Percentiles rank a stretch among this genome's conserved stretches.
phyloP scores from a whole-genome alignment of 2,888 invertebrate species.

The Hololepta plana region DNA sequence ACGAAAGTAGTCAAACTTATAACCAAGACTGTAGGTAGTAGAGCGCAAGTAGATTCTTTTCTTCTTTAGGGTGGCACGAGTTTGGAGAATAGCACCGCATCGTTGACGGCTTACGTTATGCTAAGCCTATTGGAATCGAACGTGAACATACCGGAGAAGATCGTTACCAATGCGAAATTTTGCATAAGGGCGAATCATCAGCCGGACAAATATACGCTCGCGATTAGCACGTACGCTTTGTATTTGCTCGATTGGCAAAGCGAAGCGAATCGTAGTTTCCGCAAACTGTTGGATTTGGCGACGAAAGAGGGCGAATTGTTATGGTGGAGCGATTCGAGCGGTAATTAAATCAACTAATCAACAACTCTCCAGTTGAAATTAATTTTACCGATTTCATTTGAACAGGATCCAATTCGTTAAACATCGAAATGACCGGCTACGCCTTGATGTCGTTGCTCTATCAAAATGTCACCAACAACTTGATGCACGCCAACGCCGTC shows the following conservation, averaged over 20 bases:
- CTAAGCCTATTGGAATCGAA: conserved; percentile 43
- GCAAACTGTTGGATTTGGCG: conserved; percentile 25
- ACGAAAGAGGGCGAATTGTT: conserved; percentile 27
- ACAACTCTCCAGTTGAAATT: not conserved
- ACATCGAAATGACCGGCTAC: conserved; percentile 52
- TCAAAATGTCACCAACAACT: conserved; percentile 30
- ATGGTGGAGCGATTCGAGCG: conserved; percentile 32
- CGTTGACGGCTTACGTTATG: conserved; percentile 50
- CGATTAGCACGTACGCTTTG: conserved; percentile 33
- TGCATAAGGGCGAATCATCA: conserved; percentile 31
- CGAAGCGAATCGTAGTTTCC: conserved; percentile 26
- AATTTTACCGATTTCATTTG: not conserved
- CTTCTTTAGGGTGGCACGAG: conserved; percentile 34
- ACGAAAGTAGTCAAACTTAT: too few species aligned
- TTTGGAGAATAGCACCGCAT: conserved; percentile 35
- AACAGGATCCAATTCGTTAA: conserved; percentile 34
- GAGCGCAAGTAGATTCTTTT: too few species aligned
- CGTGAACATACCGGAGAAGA: conserved; percentile 28
- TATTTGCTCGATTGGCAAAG: conserved; percentile 28
- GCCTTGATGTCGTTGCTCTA: conserved; percentile 38
- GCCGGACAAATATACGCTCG: conserved; percentile 31
- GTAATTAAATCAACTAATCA: conserved; percentile 16
- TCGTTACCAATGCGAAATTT: conserved; percentile 37
- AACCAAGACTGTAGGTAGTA: too few species aligned
- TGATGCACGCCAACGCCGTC: conserved; percentile 37